These are phyloP conservation scores for Rutilus rutilus DNA, from an alignment of 2,113 vertebrate genomes.

Conservation along the genomic window DNA sequence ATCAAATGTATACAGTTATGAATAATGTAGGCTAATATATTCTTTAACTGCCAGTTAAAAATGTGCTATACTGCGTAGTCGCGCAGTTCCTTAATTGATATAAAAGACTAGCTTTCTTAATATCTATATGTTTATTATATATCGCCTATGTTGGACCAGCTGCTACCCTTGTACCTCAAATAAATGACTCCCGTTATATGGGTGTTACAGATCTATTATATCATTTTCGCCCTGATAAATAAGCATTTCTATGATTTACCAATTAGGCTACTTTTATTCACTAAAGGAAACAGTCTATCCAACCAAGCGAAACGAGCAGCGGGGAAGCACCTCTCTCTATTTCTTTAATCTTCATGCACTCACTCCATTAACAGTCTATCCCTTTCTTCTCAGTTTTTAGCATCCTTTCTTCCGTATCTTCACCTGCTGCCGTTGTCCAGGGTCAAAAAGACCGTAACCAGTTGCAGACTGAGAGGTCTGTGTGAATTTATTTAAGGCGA, in stretches of 20 bases:
- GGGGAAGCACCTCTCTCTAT: slow-evolving; percentile 39
- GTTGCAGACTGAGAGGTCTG: slow-evolving; percentile 16
- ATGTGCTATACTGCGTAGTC: not conserved
- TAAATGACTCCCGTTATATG: not conserved
- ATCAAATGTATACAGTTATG: slow-evolving; percentile 6
- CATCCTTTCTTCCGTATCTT: slow-evolving; percentile 34
- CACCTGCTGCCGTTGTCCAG: slow-evolving; percentile 27
- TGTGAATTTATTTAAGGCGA: slow-evolving; percentile 37
- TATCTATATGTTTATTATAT: not conserved
- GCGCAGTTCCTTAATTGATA: not conserved
- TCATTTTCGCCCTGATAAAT: not conserved
- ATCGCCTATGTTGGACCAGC: not conserved
- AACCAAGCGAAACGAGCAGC: slow-evolving; percentile 18
- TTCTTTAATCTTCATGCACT: slow-evolving; percentile 32
- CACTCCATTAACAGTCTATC: slow-evolving; percentile 26
- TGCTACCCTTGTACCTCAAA: not conserved
- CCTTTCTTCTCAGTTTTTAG: slow-evolving; percentile 44
- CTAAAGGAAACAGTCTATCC: slow-evolving; percentile 13
- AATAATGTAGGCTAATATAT: slow-evolving; percentile 5
- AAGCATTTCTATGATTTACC: slow-evolving; percentile 9
- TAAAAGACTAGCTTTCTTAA: not conserved
- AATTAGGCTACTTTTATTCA: slow-evolving; percentile 24
- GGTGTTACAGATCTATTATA: not conserved
- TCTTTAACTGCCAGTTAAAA: not conserved
- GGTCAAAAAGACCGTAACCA: slow-evolving; percentile 11